These are phyloP conservation scores for Herminia tarsipennalis DNA, from an alignment of 2,888 invertebrate species.

Conservation along the genomic window DNA sequence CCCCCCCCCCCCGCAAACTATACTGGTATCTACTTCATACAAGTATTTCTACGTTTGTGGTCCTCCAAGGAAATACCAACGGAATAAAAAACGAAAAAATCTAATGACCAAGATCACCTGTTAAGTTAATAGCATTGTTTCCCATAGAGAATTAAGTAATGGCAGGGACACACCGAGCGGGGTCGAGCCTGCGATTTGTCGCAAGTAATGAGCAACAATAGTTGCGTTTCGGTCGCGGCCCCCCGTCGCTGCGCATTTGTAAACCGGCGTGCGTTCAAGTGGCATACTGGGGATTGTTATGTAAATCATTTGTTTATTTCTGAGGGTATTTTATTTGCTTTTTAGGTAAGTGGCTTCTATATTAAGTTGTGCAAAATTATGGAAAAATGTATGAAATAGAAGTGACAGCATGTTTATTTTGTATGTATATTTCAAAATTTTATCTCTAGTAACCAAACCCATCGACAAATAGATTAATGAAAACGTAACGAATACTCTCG, in stretches of 20 bases:
- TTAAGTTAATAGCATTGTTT: slow-evolving; percentile 39
- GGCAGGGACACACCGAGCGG: slow-evolving; percentile 39
- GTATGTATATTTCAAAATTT: no score
- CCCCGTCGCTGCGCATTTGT: slow-evolving; percentile 78
- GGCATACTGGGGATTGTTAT: slow-evolving; percentile 43
- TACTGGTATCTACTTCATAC: no score
- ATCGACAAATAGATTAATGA: no score
- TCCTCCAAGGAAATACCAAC: no score
- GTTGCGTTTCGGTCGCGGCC: slow-evolving; percentile 72
- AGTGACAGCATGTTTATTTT: no score
- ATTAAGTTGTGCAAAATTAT: no score
- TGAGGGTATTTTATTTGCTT: background rate
- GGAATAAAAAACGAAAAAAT: background rate
- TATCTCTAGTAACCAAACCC: no score
- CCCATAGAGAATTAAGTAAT: slow-evolving; percentile 44
- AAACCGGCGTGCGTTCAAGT: slow-evolving; percentile 34
- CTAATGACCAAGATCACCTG: background rate
- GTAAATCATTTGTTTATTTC: slow-evolving; percentile 13
- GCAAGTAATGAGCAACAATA: slow-evolving; percentile 79
- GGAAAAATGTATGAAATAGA: no score
- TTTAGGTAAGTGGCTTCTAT: no score
- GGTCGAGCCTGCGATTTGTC: slow-evolving; percentile 58
- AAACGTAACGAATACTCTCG: no score
- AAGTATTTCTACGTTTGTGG: no score
- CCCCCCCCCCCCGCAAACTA: no score